A percentile compares a stretch with the other conserved stretches of the same genome.
Conservation (phyloP, 1,140 invertebrate genomes). For the Drosophila triauraria region DNA sequence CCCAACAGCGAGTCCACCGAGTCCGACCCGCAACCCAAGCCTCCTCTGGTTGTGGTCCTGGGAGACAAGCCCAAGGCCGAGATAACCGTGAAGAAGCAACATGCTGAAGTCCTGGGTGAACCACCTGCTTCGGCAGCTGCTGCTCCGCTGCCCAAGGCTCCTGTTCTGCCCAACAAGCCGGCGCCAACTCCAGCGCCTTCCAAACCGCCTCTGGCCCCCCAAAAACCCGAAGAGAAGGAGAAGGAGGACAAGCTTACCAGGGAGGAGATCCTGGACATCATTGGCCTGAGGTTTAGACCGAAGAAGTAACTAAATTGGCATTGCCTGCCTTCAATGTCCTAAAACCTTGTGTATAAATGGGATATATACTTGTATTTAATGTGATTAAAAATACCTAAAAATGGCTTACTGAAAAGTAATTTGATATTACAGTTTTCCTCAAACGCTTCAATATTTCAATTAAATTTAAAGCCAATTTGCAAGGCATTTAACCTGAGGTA, state of each 20-base stretch:
- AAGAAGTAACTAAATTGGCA: background rate
- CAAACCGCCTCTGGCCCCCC: background rate
- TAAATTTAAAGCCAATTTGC: background rate
- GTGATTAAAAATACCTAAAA: background rate
- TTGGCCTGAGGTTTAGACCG: slow-evolving; percentile 33
- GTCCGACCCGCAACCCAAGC: background rate
- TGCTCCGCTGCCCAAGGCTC: background rate
- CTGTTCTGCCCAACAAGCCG: slow-evolving; percentile 17
- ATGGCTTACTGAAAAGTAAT: background rate
- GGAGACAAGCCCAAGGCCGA: background rate
- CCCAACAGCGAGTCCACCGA: background rate
- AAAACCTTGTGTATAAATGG: background rate
- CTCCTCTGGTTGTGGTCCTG: slow-evolving; percentile 5
- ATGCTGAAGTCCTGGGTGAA: too few relatives aligned
- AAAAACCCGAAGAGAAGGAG: slow-evolving; percentile 18
- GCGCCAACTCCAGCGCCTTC: background rate
- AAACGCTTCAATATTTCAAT: background rate
- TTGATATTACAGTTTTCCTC: background rate
- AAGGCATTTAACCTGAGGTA: background rate
- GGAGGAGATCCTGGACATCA: slow-evolving; percentile 58
- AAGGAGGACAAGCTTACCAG: slow-evolving; percentile 47
- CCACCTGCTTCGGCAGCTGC: background rate
- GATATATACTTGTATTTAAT: background rate
- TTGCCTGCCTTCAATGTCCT: too few relatives aligned
- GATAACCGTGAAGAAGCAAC: slow-evolving; percentile 41